A percentile compares a stretch with the other conserved stretches of the same genome.
phyloP scores from a whole-genome alignment of 2,888 invertebrate genomes.

The Synanthedon andrenaeformis region DNA sequence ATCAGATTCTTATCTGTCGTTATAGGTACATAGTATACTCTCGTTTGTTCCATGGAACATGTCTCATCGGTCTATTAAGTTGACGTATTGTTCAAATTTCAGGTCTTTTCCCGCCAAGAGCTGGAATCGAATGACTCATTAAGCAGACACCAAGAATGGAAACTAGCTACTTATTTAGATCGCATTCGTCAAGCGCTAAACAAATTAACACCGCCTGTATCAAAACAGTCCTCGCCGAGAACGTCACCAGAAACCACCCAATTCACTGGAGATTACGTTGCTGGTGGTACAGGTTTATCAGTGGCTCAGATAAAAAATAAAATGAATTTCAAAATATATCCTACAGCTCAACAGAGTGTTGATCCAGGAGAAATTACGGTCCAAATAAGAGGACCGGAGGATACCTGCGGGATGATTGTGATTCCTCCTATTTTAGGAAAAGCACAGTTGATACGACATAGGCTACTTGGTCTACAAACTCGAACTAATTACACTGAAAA shows the following conservation, averaged over 20 bases:
- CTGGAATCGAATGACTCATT: slow-evolving; percentile 58
- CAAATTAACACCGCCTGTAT: slow-evolving; percentile 51
- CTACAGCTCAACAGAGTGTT: slow-evolving; percentile 58
- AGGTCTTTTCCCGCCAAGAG: slow-evolving; percentile 71
- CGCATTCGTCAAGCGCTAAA: slow-evolving; percentile 55
- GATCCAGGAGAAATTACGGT: slow-evolving; percentile 61
- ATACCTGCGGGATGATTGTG: slow-evolving; percentile 54
- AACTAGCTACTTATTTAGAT: slow-evolving; percentile 64
- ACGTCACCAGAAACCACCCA: slow-evolving; percentile 45
- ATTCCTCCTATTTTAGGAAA: slow-evolving; percentile 58
- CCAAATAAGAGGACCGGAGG: slow-evolving; percentile 57
- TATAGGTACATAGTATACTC: too few species aligned
- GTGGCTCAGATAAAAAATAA: slow-evolving; percentile 69
- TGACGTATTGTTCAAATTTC: slow-evolving; percentile 21
- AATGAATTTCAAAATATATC: slow-evolving; percentile 71
- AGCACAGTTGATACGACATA: slow-evolving; percentile 57
- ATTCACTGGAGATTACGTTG: slow-evolving; percentile 66
- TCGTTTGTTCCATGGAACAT: neutral
- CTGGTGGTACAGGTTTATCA: slow-evolving; percentile 71
- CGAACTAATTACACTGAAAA: slow-evolving; percentile 46
- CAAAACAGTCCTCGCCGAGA: slow-evolving; percentile 40
- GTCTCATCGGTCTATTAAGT: neutral
- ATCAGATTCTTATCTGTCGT: too few species aligned
- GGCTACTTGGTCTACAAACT: slow-evolving; percentile 46
- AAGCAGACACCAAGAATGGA: slow-evolving; percentile 67